phyloP scores from a whole-genome alignment of 2,797 vertebrate species.

The Epinephelus malabaricus region DNA sequence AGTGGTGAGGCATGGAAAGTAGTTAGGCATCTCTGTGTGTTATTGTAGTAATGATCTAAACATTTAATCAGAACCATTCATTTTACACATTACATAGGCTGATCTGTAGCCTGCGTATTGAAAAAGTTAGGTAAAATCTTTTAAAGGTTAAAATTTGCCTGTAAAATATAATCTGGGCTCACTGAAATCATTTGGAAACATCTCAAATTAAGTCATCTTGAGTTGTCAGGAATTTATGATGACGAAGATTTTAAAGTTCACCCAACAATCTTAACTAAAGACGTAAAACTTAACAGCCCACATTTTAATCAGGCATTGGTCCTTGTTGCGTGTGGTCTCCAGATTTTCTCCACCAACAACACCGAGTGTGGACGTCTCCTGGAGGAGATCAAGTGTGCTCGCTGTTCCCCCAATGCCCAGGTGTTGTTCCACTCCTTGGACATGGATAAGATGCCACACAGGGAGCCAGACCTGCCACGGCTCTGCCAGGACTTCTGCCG shows the following conservation, averaged over 20 bases:
- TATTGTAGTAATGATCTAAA: conserved; percentile 21
- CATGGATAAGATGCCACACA: conserved; percentile 89
- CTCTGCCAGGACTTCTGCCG: conserved; percentile 98
- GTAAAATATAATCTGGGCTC: conserved; percentile 30
- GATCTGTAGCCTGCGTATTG: background rate
- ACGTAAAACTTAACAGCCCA: conserved; percentile 45
- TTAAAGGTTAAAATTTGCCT: background rate
- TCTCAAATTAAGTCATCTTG: background rate
- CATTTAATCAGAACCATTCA: conserved; percentile 29
- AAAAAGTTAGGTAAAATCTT: background rate
- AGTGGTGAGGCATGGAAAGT: conserved; percentile 26
- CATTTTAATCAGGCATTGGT: conserved; percentile 57
- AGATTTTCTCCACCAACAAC: conserved; percentile 98
- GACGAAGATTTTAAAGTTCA: conserved; percentile 24
- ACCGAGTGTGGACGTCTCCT: conserved; percentile 97
- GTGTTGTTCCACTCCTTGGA: conserved; percentile 94
- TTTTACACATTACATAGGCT: conserved; percentile 16
- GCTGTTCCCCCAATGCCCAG: conserved; percentile 97
- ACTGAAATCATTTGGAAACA: background rate
- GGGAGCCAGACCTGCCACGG: conserved; percentile 91
- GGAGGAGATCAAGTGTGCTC: conserved; percentile 98
- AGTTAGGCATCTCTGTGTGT: conserved; percentile 17
- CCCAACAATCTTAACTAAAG: conserved; percentile 12
- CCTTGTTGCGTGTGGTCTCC: conserved; percentile 76
- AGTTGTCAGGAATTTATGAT: conserved; percentile 30